Evolutionary conservation across 1,140 invertebrate species (phyloP).

Genomic region (Zaprionus inermis): DNA sequence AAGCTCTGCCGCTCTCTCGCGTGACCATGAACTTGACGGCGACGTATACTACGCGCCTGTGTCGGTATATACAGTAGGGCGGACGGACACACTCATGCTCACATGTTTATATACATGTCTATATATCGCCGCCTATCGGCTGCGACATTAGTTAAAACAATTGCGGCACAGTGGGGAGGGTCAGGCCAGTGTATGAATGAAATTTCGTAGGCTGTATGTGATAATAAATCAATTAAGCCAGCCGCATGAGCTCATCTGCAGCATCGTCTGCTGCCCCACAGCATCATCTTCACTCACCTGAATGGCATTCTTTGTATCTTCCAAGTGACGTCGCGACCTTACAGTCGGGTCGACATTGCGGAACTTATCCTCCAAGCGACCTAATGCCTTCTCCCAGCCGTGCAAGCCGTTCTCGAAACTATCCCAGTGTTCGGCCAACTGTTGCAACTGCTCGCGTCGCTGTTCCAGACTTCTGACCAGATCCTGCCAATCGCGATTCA

Average conservation of each 20-base stretch:
- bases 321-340: constrained; percentile 89
- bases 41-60: not conserved
- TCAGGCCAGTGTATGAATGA: not conserved
- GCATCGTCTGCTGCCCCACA: not conserved
- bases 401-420: constrained; percentile 89
- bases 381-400: constrained; percentile 87
- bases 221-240: constrained; percentile 8
- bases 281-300: constrained; percentile 86
- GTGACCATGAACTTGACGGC: constrained; percentile 23
- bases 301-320: constrained; percentile 88
- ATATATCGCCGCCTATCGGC: not conserved
- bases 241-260: constrained; percentile 20
- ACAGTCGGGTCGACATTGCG: constrained; percentile 90
- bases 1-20: constrained; percentile 10
- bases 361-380: constrained; percentile 88
- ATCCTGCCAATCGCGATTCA: constrained; percentile 91
- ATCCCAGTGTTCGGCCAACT: constrained; percentile 91
- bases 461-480: constrained; percentile 89
- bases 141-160: constrained; percentile 15
- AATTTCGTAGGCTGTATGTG: not conserved
- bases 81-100: not conserved
- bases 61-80: constrained; percentile 4
- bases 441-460: constrained; percentile 87
- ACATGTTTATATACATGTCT: constrained; percentile 16
- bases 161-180: not conserved